These are phyloP conservation scores for Pterostichus niger DNA, from an alignment of 2,888 invertebrate species.

Conservation along the genomic window DNA sequence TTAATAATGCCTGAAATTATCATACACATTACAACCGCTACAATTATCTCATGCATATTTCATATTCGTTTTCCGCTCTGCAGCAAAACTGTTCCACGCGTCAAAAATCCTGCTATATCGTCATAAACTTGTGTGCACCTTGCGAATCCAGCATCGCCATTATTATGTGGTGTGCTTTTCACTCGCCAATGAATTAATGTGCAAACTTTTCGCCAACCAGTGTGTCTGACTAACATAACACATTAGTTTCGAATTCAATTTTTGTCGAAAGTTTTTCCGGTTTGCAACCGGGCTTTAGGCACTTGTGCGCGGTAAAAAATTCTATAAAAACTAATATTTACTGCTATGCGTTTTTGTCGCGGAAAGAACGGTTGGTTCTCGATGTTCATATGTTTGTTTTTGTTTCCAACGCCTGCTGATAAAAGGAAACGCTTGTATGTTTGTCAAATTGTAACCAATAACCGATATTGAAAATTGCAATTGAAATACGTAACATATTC, in stretches of 20 bases:
- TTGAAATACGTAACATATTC: too few relatives aligned
- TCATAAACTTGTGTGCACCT: background rate
- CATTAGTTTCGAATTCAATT: conserved; percentile 55
- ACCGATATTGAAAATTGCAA: conserved; percentile 2
- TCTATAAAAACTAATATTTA: conserved; percentile 55
- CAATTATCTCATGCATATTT: conserved; percentile 28
- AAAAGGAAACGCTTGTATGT: background rate
- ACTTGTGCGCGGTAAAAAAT: conserved; percentile 19
- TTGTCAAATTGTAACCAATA: conserved; percentile 11
- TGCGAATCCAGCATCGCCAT: conserved; percentile 8
- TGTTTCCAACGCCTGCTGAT: conserved; percentile 10
- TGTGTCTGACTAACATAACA: conserved; percentile 55
- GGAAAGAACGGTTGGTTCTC: conserved; percentile 15
- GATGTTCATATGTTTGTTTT: conserved; percentile 36
- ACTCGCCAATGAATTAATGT: conserved; percentile 51
- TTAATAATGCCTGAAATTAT: background rate
- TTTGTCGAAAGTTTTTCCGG: conserved; percentile 40
- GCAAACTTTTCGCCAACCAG: conserved; percentile 41
- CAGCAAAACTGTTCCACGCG: background rate
- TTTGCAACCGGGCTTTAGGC: background rate
- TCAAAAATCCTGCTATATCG: conserved; percentile 27
- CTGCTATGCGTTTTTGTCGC: conserved; percentile 28
- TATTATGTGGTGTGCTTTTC: conserved; percentile 40
- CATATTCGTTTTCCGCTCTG: background rate
- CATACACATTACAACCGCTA: background rate